These are phyloP conservation scores for Drosophila tripunctata DNA, from an alignment of 2,888 invertebrate species.

Conservation along the genomic window DNA sequence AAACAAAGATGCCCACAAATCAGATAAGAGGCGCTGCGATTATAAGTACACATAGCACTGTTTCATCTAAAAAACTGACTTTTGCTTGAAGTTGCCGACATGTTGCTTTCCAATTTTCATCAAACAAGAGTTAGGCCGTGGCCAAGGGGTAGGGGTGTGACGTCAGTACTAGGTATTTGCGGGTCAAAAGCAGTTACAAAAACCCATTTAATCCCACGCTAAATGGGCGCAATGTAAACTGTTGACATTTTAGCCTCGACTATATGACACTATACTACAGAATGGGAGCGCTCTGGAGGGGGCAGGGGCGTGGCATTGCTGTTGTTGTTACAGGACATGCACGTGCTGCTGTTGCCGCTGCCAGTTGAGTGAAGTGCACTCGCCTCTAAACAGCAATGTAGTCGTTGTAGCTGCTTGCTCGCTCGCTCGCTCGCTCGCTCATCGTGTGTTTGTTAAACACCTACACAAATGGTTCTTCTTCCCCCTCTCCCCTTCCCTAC, in stretches of 20 bases:
- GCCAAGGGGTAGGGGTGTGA: neutral
- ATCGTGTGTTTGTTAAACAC: conserved; percentile 72
- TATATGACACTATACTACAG: conserved; percentile 57
- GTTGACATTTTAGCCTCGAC: conserved; percentile 73
- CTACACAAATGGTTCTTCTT: conserved; percentile 59
- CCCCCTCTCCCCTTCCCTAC: neutral
- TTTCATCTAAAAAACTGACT: conserved; percentile 26
- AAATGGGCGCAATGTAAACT: conserved; percentile 77
- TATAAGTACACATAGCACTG: conserved; percentile 25
- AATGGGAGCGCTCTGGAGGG: neutral
- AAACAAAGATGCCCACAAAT: conserved; percentile 58
- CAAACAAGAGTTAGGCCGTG: conserved; percentile 14
- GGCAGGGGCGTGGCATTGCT: conserved; percentile 26
- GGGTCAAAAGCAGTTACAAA: conserved; percentile 61
- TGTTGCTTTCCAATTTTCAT: conserved; percentile 63
- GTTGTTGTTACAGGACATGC: conserved; percentile 50
- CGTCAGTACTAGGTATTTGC: conserved; percentile 2
- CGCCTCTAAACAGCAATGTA: conserved; percentile 64
- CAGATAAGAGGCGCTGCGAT: conserved; percentile 64
- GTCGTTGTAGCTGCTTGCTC: conserved; percentile 33
- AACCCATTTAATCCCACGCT: conserved; percentile 78
- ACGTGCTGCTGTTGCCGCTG: conserved; percentile 51
- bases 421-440: conserved; percentile 24
- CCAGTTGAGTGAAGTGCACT: conserved; percentile 55
- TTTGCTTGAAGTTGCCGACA: conserved; percentile 66